Conservation (phyloP, 2,888 invertebrate species). For the Magallana nippona region DNA sequence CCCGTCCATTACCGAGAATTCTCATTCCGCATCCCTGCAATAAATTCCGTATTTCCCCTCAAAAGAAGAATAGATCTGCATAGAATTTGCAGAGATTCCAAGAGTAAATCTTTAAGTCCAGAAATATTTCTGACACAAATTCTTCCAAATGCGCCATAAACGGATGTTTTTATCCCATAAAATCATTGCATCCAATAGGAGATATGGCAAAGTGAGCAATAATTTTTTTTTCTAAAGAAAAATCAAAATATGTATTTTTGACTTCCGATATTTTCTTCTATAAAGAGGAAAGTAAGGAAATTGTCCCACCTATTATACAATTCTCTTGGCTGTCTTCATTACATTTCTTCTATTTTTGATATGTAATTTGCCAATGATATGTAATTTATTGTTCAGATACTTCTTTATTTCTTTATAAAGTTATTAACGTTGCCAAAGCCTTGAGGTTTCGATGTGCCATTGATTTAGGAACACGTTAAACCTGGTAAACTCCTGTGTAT, state of each 20-base stretch:
- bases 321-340: too few relatives aligned
- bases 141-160: constrained; percentile 22
- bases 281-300: too few relatives aligned
- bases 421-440: too few relatives aligned
- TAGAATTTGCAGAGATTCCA: constrained; percentile 18
- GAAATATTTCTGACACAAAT: constrained; percentile 24
- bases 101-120: constrained; percentile 25
- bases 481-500: too few relatives aligned
- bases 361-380: too few relatives aligned
- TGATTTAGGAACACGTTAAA: too few relatives aligned
- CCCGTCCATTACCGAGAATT: constrained; percentile 1
- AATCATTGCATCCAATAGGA: not conserved
- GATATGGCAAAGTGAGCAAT: not conserved
- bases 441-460: too few relatives aligned
- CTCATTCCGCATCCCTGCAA: constrained; percentile 5
- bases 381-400: too few relatives aligned
- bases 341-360: too few relatives aligned
- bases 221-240: not conserved
- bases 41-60: not conserved
- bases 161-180: not conserved
- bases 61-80: not conserved
- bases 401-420: too few relatives aligned
- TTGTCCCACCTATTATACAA: too few relatives aligned
- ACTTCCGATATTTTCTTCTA: not conserved
- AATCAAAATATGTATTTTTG: constrained; percentile 4